These are phyloP conservation scores for Amphilophus citrinellus DNA, from an alignment of 2,113 vertebrate genomes.

Conservation along the genomic window DNA sequence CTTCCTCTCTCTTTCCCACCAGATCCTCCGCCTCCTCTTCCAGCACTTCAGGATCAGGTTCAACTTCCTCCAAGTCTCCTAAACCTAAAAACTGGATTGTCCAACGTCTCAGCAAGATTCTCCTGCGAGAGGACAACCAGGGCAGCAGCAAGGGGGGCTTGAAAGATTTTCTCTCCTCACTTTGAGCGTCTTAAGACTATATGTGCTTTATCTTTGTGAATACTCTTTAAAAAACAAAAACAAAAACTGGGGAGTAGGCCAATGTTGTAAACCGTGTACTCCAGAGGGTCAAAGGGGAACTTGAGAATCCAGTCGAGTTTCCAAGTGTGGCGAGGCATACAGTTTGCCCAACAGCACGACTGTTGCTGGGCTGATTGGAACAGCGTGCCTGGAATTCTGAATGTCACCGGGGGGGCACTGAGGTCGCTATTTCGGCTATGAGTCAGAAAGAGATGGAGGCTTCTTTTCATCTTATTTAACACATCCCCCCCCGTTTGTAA, in stretches of 20 bases:
- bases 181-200: conserved; percentile 74
- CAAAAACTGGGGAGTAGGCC: not conserved
- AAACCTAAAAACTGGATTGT: conserved; percentile 86
- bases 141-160: conserved; percentile 85
- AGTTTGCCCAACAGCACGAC: conserved; percentile 38
- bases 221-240: not conserved
- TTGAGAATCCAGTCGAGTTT: conserved; percentile 31
- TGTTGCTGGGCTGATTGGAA: conserved; percentile 52
- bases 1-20: not conserved
- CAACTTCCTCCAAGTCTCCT: conserved; percentile 75
- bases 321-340: conserved; percentile 21
- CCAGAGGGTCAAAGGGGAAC: conserved; percentile 16
- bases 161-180: conserved; percentile 89
- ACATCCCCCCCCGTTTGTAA: not conserved
- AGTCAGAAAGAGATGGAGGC: conserved; percentile 10
- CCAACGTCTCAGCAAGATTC: conserved; percentile 89
- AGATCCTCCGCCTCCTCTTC: conserved; percentile 71
- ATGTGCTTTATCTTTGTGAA: conserved; percentile 19
- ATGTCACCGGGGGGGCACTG: conserved; percentile 3
- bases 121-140: conserved; percentile 84
- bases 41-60: conserved; percentile 64
- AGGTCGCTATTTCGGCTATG: conserved; percentile 24
- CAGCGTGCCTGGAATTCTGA: conserved; percentile 46
- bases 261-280: conserved; percentile 34
- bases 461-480: conserved; percentile 24